Evolutionary conservation across 2,113 vertebrate species (phyloP).

Genomic region (Heteronetta atricapilla): DNA sequence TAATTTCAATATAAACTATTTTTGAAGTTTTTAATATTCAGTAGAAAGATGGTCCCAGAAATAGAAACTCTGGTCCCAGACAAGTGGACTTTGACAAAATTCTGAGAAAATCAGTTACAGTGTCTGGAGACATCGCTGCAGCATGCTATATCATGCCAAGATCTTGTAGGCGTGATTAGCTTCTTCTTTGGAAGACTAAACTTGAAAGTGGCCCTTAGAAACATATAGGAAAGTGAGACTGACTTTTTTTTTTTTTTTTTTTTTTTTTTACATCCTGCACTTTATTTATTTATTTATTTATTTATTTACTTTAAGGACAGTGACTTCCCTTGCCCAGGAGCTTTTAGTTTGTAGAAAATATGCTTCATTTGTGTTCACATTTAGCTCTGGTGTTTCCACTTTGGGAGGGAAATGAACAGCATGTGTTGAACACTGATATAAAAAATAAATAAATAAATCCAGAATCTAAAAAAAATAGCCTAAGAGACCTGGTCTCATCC

Average conservation of each 20-base stretch:
- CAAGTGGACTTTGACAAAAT: background rate
- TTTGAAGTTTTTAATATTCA: background rate
- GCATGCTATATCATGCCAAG: background rate
- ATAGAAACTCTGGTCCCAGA: background rate
- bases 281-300: rapidly evolving
- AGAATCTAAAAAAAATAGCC: background rate
- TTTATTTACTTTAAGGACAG: rapidly evolving
- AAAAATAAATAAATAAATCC: background rate
- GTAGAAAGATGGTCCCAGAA: too few species aligned
- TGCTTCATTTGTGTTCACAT: background rate
- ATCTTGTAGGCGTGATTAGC: background rate
- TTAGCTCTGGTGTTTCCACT: background rate
- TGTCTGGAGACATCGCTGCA: rapidly evolving
- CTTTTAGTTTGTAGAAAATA: background rate
- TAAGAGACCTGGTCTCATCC: background rate
- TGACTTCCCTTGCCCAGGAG: background rate
- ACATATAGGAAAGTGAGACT: background rate
- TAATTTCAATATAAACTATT: background rate
- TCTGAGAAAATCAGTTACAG: background rate
- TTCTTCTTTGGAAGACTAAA: background rate
- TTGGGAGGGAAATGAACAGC: background rate
- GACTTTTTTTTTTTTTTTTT: rapidly evolving
- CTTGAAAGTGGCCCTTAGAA: background rate
- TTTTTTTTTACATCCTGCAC: too few species aligned
- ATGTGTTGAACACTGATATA: background rate